Evolutionary conservation across 2,888 invertebrate species (phyloP), one percentile per base, ranked within the genome.

Genomic region (Sesamia inferens): DNA sequence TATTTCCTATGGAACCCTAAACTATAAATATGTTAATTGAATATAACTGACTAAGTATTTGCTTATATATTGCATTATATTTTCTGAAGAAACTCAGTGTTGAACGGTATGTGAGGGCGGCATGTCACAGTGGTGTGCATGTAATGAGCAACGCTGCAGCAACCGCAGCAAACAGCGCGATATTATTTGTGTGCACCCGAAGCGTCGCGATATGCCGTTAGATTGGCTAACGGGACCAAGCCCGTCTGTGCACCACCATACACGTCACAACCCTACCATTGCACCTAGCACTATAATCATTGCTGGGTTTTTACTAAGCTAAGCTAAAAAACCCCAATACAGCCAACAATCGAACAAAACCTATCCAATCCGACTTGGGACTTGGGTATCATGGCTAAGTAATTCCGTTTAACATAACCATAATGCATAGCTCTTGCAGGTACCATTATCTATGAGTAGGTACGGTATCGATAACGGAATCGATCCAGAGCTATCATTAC

Each of bases 391-490:
- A 39, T 47, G 22, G 47, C 5, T 39, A 58, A 42, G 72, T 76
- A 63, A 75, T 72, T 68, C 69, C 64, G 51, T 74, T 79, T 72
- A 81, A 82, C 65, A 71, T 62, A 73, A 84, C 81, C 85, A 71
- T 81, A 82, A 83, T 87, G 81, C 85, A 83, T 84, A 79, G 70
- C 76, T 22, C 83, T 85, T 81, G 81, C 44, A 75, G 70, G 39
- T 39, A 74, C 74, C 71, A 81, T 74, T 83, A 86, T 76, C 78
- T 71, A 71, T 78, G 24, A 66, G 81, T 83, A 88, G 88, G 85
- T 83, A 88, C 89, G 86, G 89, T 83, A 88, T 86, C 86, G 76
- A 58, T 82, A 90, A 89, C 90, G 89, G 89, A 75, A 75, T 68
- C 63, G 42, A 72, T 65, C 69, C 72, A 55, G 72, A 70, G 11